Percentiles rank a stretch among this genome's conserved stretches.
Evolutionary conservation across 2,888 invertebrate genomes (phyloP).

Genomic region (Yponomeuta sedellus): DNA sequence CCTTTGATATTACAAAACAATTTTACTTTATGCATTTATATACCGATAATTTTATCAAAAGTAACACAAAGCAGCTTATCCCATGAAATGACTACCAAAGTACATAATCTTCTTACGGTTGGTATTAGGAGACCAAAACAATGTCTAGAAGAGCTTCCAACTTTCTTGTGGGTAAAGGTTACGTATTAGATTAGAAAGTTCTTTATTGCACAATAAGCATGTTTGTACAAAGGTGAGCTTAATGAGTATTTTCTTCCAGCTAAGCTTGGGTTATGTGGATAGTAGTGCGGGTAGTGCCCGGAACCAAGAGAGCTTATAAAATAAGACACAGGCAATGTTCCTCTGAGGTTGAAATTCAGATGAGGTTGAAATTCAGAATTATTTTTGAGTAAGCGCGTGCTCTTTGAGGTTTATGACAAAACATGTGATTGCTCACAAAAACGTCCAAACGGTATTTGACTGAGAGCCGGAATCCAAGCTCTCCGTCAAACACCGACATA

Average conservation of each 20-base stretch:
- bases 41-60: neutral
- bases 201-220: too few relatives aligned
- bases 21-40: neutral
- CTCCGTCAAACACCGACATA: neutral
- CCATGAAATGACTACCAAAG: neutral
- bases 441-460: too few relatives aligned
- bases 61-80: neutral
- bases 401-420: neutral
- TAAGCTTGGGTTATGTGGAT: too few relatives aligned
- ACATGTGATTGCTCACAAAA: neutral
- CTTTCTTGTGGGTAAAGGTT: neutral
- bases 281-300: too few relatives aligned
- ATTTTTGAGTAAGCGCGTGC: too few relatives aligned
- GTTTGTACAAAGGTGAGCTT: too few relatives aligned
- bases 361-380: neutral
- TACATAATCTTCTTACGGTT: neutral
- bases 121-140: neutral
- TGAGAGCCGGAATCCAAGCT: neutral
- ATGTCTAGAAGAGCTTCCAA: neutral
- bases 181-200: too few relatives aligned
- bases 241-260: too few relatives aligned
- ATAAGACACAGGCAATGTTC: neutral
- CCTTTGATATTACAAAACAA: too few relatives aligned
- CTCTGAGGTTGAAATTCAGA: neutral
- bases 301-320: neutral